Percentiles rank a stretch among this genome's conserved stretches.
Evolutionary conservation across 2,888 invertebrate genomes (phyloP).

Genomic region (Busseola fusca): DNA sequence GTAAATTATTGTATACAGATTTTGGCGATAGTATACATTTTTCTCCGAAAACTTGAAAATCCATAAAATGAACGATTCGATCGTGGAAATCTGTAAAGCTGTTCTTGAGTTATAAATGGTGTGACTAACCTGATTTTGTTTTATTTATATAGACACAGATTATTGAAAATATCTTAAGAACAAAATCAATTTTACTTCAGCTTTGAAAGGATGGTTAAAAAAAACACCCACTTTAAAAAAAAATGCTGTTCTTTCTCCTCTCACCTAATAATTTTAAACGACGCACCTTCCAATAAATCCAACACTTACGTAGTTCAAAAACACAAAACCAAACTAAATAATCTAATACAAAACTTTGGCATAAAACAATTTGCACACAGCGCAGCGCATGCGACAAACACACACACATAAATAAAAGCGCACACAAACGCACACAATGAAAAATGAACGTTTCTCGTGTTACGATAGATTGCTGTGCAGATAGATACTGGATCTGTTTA

Average conservation of each 20-base stretch:
- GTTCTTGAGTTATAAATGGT: no score
- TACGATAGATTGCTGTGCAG: slow-evolving; percentile 69
- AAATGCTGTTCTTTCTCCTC: neutral
- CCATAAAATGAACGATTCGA: no score
- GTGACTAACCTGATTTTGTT: no score
- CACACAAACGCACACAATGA: slow-evolving; percentile 45
- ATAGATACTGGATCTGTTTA: slow-evolving; percentile 67
- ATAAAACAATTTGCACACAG: slow-evolving; percentile 55
- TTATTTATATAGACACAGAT: neutral
- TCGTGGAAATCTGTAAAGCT: no score
- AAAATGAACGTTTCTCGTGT: slow-evolving; percentile 71
- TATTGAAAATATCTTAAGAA: neutral
- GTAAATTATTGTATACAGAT: no score
- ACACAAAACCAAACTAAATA: slow-evolving; percentile 30
- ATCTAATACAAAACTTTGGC: slow-evolving; percentile 42
- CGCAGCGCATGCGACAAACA: slow-evolving; percentile 49
- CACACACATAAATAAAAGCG: slow-evolving; percentile 6
- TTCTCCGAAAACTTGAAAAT: no score
- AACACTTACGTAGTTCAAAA: neutral
- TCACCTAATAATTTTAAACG: slow-evolving; percentile 12
- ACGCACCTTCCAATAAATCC: slow-evolving; percentile 36
- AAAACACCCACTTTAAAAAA: neutral
- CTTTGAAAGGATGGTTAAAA: no score
- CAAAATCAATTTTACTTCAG: no score
- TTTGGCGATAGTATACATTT: no score